Evolutionary conservation across 2,113 vertebrate species (phyloP), one percentile per base, ranked within the genome.

Genomic region (Actenoides hombroni): DNA sequence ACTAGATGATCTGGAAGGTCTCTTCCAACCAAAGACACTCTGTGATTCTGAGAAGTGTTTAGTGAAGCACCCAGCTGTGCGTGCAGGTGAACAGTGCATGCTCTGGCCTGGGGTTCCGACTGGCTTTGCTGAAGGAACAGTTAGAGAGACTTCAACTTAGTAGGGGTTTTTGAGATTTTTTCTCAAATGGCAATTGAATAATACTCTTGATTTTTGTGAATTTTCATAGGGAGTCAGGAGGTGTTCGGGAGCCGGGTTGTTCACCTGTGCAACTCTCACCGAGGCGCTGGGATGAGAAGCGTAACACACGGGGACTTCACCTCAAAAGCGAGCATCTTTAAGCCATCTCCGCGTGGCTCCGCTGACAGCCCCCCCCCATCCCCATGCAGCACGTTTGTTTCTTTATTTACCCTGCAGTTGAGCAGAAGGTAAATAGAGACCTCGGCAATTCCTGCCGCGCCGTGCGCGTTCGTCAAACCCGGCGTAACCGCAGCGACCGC

Each of bases 381-480:
- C 1, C 33, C 11, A 24, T 0, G 1, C 13, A 2, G 1, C 4
- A 29, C 19, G 0, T 53, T 65, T 6, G 9, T 1, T 80, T 76
- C 48, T 61, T 83, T 61, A 18, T 83, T 90, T 10, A 1, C 79
- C 28, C 29, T 28, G n/a, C 90, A 54, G 19, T 5, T 6, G 5
- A 61, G 59, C 48, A n/a, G 18, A 48, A 76, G 60, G 57, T 5
- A 87, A 81, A 82, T 0, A 53, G 71, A 46, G 44, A 37, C 63
- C 73, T 78, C 73, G 68, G 44, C 68, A 39, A 20, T 26, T 5
- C 0, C 28, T 28, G 49, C 61, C 6, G 3, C 19, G 11, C 46
- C 0, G 0, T 4, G 16, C 0, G 1, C 2, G 0, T 10, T 8
- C 13, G 0, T 67, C 77, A 37, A 11, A n/a, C 31, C 9, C 42